A percentile compares a stretch with the other conserved stretches of the same genome.
These are phyloP conservation scores for Mechanitis mazaeus DNA, from an alignment of 2,888 invertebrate species.

Conservation along the genomic window DNA sequence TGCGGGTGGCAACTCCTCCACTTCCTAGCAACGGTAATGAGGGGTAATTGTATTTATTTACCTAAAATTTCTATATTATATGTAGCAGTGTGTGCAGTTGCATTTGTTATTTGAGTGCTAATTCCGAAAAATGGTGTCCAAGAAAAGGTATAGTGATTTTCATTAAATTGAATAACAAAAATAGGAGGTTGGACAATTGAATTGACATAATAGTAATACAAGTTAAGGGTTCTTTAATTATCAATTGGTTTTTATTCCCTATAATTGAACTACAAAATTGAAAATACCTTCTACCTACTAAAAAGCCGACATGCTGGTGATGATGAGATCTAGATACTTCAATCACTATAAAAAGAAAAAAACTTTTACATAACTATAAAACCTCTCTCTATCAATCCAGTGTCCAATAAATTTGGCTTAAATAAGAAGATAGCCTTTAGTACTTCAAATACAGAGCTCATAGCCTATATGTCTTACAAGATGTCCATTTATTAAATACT, in stretches of 20 bases:
- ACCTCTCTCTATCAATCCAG: too few relatives aligned
- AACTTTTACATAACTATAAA: too few relatives aligned
- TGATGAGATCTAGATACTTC: conserved; percentile 12
- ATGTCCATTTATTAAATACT: too few relatives aligned
- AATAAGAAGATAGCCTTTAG: too few relatives aligned
- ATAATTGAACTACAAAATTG: background rate
- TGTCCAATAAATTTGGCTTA: too few relatives aligned
- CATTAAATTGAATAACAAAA: background rate
- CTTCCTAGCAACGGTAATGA: conserved; percentile 28
- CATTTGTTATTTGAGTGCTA: too few relatives aligned
- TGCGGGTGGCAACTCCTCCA: conserved; percentile 37
- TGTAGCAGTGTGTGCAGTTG: background rate
- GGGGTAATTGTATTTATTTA: background rate
- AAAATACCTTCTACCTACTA: conserved; percentile 19
- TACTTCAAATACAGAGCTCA: too few relatives aligned
- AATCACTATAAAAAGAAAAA: background rate
- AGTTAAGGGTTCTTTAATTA: background rate
- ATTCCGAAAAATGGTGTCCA: conserved; percentile 4
- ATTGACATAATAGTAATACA: too few relatives aligned
- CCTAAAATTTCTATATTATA: background rate
- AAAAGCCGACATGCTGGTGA: conserved; percentile 26
- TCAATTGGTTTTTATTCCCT: background rate
- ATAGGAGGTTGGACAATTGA: background rate
- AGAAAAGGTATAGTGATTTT: background rate
- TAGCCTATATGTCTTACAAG: too few relatives aligned